Evolutionary conservation across 2,113 vertebrate species (phyloP).

Genomic region (Glaucidium brasilianum): DNA sequence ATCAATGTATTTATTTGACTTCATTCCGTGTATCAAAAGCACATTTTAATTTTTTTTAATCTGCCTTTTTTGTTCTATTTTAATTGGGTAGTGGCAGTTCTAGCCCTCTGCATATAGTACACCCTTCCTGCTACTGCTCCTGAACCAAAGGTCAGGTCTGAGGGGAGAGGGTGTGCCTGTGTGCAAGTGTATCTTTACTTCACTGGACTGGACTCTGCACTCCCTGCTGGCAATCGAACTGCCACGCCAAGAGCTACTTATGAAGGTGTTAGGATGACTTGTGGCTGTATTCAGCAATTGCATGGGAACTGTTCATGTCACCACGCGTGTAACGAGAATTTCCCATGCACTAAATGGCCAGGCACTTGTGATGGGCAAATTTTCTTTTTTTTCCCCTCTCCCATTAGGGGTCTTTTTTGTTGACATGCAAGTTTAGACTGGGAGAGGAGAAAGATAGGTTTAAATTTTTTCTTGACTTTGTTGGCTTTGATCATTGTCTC

Average conservation of each 20-base stretch:
- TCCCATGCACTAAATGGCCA: slow-evolving; percentile 47
- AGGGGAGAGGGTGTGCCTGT: not conserved
- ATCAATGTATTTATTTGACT: slow-evolving; percentile 86
- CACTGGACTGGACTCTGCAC: slow-evolving; percentile 10
- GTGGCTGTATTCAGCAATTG: not conserved
- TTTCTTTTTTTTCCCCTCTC: slow-evolving; percentile 35
- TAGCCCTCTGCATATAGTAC: slow-evolving; percentile 44
- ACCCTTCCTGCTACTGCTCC: slow-evolving; percentile 38
- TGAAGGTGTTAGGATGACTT: slow-evolving; percentile 5
- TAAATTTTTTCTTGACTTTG: slow-evolving; percentile 63
- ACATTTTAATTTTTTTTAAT: slow-evolving; percentile 78
- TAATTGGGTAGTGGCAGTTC: slow-evolving; percentile 68
- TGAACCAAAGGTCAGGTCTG: not conserved
- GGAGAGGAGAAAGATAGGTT: slow-evolving; percentile 55
- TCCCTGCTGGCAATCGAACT: slow-evolving; percentile 34
- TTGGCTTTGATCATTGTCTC: slow-evolving; percentile 71
- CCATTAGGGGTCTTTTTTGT: slow-evolving; percentile 13
- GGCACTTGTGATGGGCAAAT: slow-evolving; percentile 69
- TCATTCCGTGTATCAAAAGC: slow-evolving; percentile 83
- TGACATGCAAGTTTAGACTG: slow-evolving; percentile 11
- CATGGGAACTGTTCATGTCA: not conserved
- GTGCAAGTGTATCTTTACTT: not conserved
- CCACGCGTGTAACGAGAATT: not conserved
- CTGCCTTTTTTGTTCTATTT: slow-evolving; percentile 64
- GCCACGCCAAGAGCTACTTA: slow-evolving; percentile 10